These are phyloP conservation scores for Syrphus vitripennis DNA, from an alignment of 2,888 invertebrate genomes.

Conservation along the genomic window DNA sequence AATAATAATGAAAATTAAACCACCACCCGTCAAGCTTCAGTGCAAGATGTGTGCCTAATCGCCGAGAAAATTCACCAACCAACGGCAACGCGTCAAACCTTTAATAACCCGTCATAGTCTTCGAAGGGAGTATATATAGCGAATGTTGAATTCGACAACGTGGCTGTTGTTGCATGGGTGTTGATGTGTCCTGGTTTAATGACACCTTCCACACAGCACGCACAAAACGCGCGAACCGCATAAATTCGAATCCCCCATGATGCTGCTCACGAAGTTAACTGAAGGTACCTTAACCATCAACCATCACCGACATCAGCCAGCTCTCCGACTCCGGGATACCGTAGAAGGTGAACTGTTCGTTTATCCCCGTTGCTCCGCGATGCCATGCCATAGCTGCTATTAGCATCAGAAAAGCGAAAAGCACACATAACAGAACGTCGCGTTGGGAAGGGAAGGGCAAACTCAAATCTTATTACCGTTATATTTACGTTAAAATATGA, in stretches of 20 bases:
- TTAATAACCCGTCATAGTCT: slow-evolving; percentile 42
- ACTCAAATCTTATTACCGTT: slow-evolving; percentile 68
- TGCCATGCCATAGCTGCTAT: slow-evolving; percentile 9
- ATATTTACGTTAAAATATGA: slow-evolving; percentile 70
- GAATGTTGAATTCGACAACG: not conserved
- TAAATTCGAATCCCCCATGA: slow-evolving; percentile 44
- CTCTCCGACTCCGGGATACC: slow-evolving; percentile 1
- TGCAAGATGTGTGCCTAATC: slow-evolving; percentile 60
- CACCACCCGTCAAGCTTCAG: slow-evolving; percentile 10
- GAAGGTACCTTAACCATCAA: slow-evolving; percentile 36
- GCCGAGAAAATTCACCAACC: slow-evolving; percentile 52
- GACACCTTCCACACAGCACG: slow-evolving; percentile 52
- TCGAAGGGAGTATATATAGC: not conserved
- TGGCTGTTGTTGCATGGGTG: slow-evolving; percentile 15
- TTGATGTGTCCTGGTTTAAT: slow-evolving; percentile 59
- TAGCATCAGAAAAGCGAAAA: slow-evolving; percentile 38
- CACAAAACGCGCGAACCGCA: slow-evolving; percentile 27
- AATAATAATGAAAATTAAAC: slow-evolving; percentile 18
- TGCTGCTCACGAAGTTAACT: slow-evolving; percentile 68
- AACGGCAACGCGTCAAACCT: slow-evolving; percentile 64
- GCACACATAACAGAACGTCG: slow-evolving; percentile 48
- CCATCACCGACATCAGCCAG: not conserved
- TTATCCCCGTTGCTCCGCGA: not conserved
- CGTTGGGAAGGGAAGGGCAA: slow-evolving; percentile 33
- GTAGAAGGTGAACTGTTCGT: not conserved